Percentiles rank a stretch among this genome's conserved stretches.
Evolutionary conservation across 2,888 invertebrate species (phyloP).

Genomic region (Harpalus rubripes): DNA sequence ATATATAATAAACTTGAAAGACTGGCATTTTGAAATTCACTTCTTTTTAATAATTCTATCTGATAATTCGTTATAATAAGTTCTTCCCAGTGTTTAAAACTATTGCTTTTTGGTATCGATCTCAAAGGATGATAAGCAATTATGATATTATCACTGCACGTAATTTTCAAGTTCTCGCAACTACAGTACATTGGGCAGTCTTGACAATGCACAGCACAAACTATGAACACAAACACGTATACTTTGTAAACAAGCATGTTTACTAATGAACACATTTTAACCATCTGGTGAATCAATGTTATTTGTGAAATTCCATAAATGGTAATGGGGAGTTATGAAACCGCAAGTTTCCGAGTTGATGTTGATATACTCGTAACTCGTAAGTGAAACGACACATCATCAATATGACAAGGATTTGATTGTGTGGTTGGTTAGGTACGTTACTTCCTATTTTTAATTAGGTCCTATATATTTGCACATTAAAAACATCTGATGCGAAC

Average conservation of each 20-base stretch:
- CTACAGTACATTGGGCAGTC: constrained; percentile 12
- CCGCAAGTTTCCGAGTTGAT: constrained; percentile 4
- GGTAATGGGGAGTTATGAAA: background rate
- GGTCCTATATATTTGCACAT: too few relatives aligned
- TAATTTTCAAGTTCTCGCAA: background rate
- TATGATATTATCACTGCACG: background rate
- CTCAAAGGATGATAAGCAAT: background rate
- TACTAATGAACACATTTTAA: background rate
- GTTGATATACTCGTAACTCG: background rate
- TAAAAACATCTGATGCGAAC: too few relatives aligned
- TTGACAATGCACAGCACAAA: background rate
- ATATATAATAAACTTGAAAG: background rate
- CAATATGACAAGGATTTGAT: background rate
- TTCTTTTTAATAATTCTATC: background rate
- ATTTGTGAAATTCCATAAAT: constrained; percentile 4
- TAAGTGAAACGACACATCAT: background rate
- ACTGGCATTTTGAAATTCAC: background rate
- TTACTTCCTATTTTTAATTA: too few relatives aligned
- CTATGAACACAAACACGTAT: constrained; percentile 19
- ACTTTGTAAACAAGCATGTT: background rate
- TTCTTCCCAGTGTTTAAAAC: background rate
- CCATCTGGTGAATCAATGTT: constrained; percentile 8
- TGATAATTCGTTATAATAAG: constrained; percentile 7
- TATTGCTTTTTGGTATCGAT: background rate
- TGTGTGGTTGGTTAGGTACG: background rate